Evolutionary conservation across 2,888 invertebrate genomes (phyloP), one percentile per base, ranked within the genome.

Genomic region (Brachycybe producta): DNA sequence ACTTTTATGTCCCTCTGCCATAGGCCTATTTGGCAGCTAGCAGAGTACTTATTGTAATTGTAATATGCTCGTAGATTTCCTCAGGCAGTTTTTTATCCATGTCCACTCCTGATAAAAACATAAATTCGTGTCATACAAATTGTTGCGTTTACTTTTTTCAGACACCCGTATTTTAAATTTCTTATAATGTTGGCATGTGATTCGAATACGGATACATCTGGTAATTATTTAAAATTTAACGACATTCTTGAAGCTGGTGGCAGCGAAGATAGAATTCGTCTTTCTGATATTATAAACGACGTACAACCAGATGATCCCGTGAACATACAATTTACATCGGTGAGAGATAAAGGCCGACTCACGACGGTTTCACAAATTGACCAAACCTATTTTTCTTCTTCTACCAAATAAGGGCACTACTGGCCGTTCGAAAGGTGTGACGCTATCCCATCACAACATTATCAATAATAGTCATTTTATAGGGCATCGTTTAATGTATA

Each of bases 291-390:
- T 47, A 78, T 80, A 60, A 57, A 65, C 0, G 58, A 63, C 0
- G 70, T 84, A 5, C 72, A 76, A 44, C 76, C 82, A 28, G 80
- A 82, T 62, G 74, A 75, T 35, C 73, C 78, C 0, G 78, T 76
- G 58, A 84, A 82, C 62, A 79, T 91, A 56, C 78, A 85, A 62
- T 87, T 86, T 62, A 86, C 86, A 1, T 87, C 87, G 1, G 75
- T 73, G 62, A 62, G 64, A 60, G 15, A 23, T 2, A 15, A 23
- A n/a, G n/a, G n/a, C n/a, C n/a, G n/a, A n/a, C n/a, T n/a, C n/a
- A n/a, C n/a, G n/a, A n/a, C n/a, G n/a, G 5, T 40, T 5, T 40
- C 5, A 42, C 7, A 26, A 42, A 26, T 42, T 27, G 24, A 5
- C 19, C n/a, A n/a, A n/a, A n/a, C n/a, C n/a, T n/a, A n/a, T n/a